A percentile compares a stretch with the other conserved stretches of the same genome.
phyloP scores from a whole-genome alignment of 2,888 invertebrate genomes.

The Erpobdella octoculata region DNA sequence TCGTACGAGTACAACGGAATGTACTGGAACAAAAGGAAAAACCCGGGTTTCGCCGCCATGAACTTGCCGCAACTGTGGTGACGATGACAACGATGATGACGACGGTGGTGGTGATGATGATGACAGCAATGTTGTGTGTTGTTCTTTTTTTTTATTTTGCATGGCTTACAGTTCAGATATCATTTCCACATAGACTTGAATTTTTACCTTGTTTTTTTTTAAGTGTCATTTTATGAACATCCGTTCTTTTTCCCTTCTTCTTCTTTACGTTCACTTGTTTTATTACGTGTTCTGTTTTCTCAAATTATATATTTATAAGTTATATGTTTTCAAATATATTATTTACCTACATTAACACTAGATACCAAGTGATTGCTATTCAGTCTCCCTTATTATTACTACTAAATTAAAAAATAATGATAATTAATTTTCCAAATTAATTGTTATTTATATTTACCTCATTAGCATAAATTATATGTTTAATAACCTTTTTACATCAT shows the following conservation, averaged over 20 bases:
- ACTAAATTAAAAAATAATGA: too few relatives aligned
- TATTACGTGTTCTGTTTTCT: too few relatives aligned
- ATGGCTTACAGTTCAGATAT: neutral
- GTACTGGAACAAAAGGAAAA: conserved; percentile 68
- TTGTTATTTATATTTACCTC: too few relatives aligned
- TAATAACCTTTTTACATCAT: too few relatives aligned
- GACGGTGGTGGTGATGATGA: neutral
- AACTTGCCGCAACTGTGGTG: conserved; percentile 32
- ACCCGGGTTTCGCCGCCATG: conserved; percentile 59
- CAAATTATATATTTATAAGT: too few relatives aligned
- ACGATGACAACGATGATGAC: neutral
- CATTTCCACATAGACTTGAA: neutral
- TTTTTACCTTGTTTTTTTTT: neutral
- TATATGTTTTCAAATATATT: too few relatives aligned
- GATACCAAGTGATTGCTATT: too few relatives aligned
- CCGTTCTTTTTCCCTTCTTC: neutral
- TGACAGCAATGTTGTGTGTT: neutral
- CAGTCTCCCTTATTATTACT: too few relatives aligned
- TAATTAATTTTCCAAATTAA: too few relatives aligned
- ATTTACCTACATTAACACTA: too few relatives aligned
- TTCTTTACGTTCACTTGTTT: neutral
- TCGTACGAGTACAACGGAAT: conserved; percentile 66
- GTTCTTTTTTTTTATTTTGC: too few relatives aligned
- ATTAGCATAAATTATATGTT: too few relatives aligned
- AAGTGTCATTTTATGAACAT: neutral